Evolutionary conservation across 1,140 invertebrate species (phyloP).

Genomic region (Popillia japonica): DNA sequence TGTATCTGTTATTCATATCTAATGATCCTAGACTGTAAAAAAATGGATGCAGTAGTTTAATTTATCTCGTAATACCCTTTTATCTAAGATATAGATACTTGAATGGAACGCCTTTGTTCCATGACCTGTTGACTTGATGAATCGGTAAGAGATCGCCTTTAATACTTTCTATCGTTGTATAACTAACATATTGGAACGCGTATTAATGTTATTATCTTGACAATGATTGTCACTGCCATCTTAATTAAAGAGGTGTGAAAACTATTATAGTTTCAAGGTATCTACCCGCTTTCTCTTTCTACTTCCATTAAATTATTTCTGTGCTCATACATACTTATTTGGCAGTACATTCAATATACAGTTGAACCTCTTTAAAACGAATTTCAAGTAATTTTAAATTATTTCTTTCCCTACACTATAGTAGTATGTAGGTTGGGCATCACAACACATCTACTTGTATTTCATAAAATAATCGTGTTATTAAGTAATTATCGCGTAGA

Average conservation of each 20-base stretch:
- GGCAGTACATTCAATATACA: no score
- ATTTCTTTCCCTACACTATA: no score
- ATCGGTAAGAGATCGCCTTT: neutral
- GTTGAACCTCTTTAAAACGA: no score
- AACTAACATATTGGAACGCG: neutral
- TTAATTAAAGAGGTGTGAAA: conserved; percentile 6
- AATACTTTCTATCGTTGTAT: neutral
- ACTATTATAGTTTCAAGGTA: neutral
- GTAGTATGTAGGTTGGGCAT: neutral
- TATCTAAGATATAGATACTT: neutral
- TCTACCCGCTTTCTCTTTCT: neutral
- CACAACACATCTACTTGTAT: neutral
- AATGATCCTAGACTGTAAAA: neutral
- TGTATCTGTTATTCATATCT: conserved; percentile 1
- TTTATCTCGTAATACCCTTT: conserved; percentile 1
- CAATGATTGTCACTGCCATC: neutral
- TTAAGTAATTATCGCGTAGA: conserved; percentile 17
- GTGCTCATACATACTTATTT: no score
- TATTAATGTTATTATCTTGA: conserved; percentile 16
- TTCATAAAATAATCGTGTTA: conserved; percentile 12
- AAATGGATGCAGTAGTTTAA: neutral
- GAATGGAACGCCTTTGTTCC: conserved; percentile 6
- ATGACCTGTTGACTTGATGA: conserved; percentile 1
- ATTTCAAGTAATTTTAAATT: no score
- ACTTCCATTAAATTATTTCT: no score